Conservation (phyloP, 2,797 vertebrate genomes). For the Alauda arvensis region DNA sequence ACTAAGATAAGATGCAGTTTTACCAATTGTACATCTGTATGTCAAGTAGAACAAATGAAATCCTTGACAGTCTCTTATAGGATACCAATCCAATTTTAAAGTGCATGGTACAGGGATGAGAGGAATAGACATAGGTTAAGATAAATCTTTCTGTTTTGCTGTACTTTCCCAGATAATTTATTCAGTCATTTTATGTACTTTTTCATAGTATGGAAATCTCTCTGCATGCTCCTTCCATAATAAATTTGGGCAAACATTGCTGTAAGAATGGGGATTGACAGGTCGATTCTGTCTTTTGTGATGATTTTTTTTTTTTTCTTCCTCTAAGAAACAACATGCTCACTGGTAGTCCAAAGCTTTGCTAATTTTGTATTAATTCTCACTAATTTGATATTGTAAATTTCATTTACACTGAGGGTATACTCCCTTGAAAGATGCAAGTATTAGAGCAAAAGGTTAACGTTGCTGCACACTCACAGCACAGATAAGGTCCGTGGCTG, state of each 20-base stretch:
- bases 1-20: conserved; percentile 62
- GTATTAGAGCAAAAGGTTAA: background rate
- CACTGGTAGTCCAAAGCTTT: background rate
- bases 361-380: conserved; percentile 4
- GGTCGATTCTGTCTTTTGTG: background rate
- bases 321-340: background rate
- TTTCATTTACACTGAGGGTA: background rate
- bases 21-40: conserved; percentile 54
- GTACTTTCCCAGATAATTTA: conserved; percentile 31
- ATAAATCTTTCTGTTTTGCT: conserved; percentile 24
- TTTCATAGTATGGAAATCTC: background rate
- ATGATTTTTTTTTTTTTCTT: background rate
- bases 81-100: conserved; percentile 63
- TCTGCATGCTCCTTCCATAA: background rate
- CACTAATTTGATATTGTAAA: background rate
- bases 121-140: conserved; percentile 26
- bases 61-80: conserved; percentile 51
- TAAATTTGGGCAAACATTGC: background rate
- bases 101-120: conserved; percentile 4
- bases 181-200: conserved; percentile 32
- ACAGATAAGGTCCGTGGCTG: background rate
- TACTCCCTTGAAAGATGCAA: background rate
- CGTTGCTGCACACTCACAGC: background rate
- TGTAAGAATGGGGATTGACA: background rate
- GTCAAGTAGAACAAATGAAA: conserved; percentile 65